Conservation (phyloP, 2,797 vertebrate species). For the Lacerta bilineata region DNA sequence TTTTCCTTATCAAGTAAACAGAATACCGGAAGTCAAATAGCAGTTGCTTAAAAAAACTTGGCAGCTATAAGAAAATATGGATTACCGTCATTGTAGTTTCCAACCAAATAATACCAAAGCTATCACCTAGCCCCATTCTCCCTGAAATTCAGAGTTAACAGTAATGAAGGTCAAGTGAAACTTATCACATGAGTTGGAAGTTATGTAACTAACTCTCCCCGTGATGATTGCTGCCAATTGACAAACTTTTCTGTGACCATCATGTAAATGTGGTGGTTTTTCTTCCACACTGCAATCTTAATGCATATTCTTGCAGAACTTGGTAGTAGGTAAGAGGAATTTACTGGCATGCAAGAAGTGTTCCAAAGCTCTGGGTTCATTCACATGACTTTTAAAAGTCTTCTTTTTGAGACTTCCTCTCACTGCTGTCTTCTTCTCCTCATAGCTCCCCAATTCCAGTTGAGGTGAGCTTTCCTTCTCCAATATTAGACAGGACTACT, state of each 20-base stretch:
- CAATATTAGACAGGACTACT: too few relatives aligned
- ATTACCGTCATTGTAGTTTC: background rate
- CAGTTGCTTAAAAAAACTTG: too few relatives aligned
- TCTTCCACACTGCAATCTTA: background rate
- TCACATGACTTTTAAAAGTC: background rate
- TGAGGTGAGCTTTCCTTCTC: too few relatives aligned
- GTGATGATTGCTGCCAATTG: background rate
- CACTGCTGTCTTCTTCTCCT: too few relatives aligned
- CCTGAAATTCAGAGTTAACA: too few relatives aligned
- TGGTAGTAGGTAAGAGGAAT: background rate
- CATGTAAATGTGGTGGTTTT: background rate
- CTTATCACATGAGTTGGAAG: too few relatives aligned
- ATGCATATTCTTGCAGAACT: background rate
- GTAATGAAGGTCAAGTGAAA: too few relatives aligned
- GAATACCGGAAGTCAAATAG: background rate
- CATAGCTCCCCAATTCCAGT: too few relatives aligned
- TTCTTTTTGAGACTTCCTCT: background rate
- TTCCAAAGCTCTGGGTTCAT: background rate
- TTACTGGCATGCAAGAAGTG: background rate
- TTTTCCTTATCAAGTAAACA: background rate
- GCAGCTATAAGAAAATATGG: too few relatives aligned
- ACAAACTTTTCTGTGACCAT: background rate
- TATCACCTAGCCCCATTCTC: too few relatives aligned
- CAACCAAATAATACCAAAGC: background rate
- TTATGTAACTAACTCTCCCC: too few relatives aligned